phyloP scores from a whole-genome alignment of 2,113 vertebrate genomes.

The Conger conger region DNA sequence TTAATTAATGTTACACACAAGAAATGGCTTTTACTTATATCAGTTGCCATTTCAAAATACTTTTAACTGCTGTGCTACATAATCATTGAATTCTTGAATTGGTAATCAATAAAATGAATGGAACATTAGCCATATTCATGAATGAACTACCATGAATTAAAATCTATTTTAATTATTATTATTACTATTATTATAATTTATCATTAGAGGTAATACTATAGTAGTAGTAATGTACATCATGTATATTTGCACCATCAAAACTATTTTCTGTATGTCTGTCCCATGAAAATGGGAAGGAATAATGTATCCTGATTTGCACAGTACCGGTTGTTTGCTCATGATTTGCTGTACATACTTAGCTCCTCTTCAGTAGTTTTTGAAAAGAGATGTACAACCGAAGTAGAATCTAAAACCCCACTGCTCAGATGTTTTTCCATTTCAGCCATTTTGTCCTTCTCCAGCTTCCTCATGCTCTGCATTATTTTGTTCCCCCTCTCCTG shows the following conservation, averaged over 20 bases:
- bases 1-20: too few species aligned
- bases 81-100: background rate
- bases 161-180: too few species aligned
- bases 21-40: too few species aligned
- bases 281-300: background rate
- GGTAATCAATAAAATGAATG: background rate
- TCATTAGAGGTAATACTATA: too few species aligned
- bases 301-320: background rate
- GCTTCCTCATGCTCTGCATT: slow-evolving; percentile 64
- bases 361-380: slow-evolving; percentile 74
- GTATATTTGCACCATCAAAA: background rate
- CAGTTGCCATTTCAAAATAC: too few species aligned
- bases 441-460: slow-evolving; percentile 78
- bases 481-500: slow-evolving; percentile 79
- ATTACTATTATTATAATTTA: too few species aligned
- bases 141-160: background rate
- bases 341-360: slow-evolving; percentile 71
- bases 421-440: slow-evolving; percentile 79
- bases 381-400: slow-evolving; percentile 74
- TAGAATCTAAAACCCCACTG: slow-evolving; percentile 58
- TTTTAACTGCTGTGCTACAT: too few species aligned
- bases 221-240: too few species aligned
- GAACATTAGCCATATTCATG: background rate
- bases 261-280: background rate
- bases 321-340: background rate